phyloP scores from a whole-genome alignment of 2,113 vertebrate species.

The Ophthalmolycus amberensis region DNA sequence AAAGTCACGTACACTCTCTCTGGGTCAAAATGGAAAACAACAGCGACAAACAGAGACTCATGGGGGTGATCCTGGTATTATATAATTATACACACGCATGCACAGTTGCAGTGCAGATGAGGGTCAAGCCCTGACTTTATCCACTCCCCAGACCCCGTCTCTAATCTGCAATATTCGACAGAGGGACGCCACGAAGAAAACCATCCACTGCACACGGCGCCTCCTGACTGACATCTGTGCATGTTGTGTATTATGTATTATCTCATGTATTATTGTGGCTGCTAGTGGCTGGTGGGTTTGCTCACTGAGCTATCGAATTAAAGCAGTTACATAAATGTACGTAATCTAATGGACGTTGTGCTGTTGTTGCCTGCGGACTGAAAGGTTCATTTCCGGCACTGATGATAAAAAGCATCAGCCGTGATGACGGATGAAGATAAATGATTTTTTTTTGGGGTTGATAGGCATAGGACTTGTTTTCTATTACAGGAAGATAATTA shows the following conservation, averaged over 20 bases:
- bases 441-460: neutral
- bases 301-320: neutral
- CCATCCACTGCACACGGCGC: neutral
- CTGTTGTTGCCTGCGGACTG: neutral
- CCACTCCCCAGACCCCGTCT: conserved; percentile 7
- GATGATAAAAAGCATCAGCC: neutral
- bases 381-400: conserved; percentile 17
- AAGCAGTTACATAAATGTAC: neutral
- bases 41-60: neutral
- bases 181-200: conserved; percentile 4
- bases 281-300: neutral
- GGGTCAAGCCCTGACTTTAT: conserved; percentile 23
- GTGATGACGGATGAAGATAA: neutral
- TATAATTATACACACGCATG: neutral
- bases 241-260: too few species aligned
- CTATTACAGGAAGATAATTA: conserved; percentile 2
- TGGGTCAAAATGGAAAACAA: neutral
- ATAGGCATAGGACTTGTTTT: neutral
- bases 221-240: conserved; percentile 24
- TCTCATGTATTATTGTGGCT: conserved; percentile 1
- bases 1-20: neutral
- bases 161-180: conserved; percentile 37
- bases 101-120: conserved; percentile 10
- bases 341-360: neutral
- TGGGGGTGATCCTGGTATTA: conserved; percentile 3